phyloP scores from a whole-genome alignment of 1,140 invertebrate genomes.

The Kradibia gibbosae region DNA sequence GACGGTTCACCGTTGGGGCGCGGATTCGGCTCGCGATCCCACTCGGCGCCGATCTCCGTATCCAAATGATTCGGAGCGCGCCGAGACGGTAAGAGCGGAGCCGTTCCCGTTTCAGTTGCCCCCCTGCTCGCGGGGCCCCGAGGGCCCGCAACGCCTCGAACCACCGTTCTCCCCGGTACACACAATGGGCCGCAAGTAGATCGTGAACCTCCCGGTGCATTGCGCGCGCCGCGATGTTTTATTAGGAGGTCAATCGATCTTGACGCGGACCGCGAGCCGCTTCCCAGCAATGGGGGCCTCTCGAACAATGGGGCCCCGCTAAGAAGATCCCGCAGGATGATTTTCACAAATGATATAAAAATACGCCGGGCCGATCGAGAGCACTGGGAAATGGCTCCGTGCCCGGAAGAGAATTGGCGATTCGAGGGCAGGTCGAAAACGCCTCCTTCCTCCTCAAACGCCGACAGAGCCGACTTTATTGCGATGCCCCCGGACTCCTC shows the following conservation, averaged over 20 bases:
- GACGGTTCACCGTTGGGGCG: constrained; percentile 11
- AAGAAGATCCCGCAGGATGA: not conserved
- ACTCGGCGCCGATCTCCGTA: not conserved
- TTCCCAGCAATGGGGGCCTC: not conserved
- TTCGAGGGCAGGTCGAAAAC: no score
- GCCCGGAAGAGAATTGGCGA: no score
- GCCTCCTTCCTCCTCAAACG: no score
- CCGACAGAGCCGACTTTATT: no score
- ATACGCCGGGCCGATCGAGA: not conserved
- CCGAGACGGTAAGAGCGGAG: not conserved
- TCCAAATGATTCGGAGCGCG: not conserved
- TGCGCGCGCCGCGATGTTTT: not conserved
- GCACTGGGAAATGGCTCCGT: no score
- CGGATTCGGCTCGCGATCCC: not conserved
- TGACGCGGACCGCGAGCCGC: not conserved
- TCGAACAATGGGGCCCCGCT: not conserved
- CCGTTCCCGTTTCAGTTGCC: not conserved
- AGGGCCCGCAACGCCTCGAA: no score
- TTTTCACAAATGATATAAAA: not conserved
- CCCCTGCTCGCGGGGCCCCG: no score
- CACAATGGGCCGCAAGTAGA: constrained; percentile 19
- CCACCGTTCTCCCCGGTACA: not conserved
- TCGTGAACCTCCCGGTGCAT: not conserved
- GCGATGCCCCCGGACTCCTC: no score
- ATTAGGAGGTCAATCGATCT: not conserved